These are phyloP conservation scores for Conomelus anceps DNA, from an alignment of 2,888 invertebrate species.

Conservation along the genomic window DNA sequence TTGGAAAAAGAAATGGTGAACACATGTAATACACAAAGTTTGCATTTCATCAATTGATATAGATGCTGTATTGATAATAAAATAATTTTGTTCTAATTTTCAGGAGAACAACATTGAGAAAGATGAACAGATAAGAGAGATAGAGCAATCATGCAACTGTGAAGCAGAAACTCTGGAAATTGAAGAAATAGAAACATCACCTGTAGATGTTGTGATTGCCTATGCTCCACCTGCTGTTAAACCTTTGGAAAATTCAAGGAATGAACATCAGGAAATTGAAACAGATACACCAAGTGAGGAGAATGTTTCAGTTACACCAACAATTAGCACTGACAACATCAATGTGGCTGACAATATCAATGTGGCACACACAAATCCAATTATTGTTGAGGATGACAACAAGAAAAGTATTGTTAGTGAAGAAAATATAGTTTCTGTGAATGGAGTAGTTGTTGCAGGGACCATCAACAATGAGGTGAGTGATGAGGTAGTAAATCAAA, in stretches of 20 bases:
- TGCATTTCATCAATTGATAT: too few relatives aligned
- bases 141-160: conserved; percentile 27
- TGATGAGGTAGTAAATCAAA: conserved; percentile 49
- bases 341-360: background rate
- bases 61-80: too few relatives aligned
- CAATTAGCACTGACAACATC: background rate
- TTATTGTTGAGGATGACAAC: conserved; percentile 18
- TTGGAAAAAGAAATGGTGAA: too few relatives aligned
- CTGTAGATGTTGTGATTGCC: background rate
- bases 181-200: conserved; percentile 14
- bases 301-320: too few relatives aligned
- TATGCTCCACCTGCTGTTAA: background rate
- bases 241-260: conserved; percentile 1
- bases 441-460: too few relatives aligned
- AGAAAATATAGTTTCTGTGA: too few relatives aligned
- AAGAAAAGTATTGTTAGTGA: conserved; percentile 17
- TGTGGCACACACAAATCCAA: too few relatives aligned
- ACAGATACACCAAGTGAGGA: conserved; percentile 26
- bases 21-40: too few relatives aligned
- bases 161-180: conserved; percentile 20
- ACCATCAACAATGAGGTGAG: conserved; percentile 44
- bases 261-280: conserved; percentile 21
- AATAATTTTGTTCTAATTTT: too few relatives aligned
- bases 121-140: conserved; percentile 22
- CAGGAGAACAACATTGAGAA: conserved; percentile 27